Conservation (phyloP, 2,888 invertebrate species). For the Hypercompe scribonia region DNA sequence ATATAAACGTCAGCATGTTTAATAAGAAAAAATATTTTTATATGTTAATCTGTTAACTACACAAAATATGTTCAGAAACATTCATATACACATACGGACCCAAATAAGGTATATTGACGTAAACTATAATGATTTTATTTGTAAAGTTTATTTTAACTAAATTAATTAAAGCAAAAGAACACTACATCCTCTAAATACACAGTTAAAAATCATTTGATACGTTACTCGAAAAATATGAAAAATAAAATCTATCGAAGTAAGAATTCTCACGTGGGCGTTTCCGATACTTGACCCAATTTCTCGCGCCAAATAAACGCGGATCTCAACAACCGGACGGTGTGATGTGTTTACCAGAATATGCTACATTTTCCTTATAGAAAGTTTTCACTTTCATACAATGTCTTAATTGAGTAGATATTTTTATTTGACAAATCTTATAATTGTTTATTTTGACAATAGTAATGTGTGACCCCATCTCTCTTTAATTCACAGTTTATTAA, state of each 20-base stretch:
- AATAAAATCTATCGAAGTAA: conserved; percentile 1
- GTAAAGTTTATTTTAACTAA: too few relatives aligned
- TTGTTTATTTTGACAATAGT: too few relatives aligned
- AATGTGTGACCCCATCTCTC: background rate
- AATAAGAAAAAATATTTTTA: too few relatives aligned
- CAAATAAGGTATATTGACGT: too few relatives aligned
- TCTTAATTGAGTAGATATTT: background rate
- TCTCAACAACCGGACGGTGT: conserved; percentile 8
- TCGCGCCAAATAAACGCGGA: conserved; percentile 30
- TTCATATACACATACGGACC: too few relatives aligned
- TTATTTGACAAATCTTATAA: background rate
- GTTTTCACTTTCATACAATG: background rate
- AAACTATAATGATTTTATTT: too few relatives aligned
- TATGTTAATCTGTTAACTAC: too few relatives aligned
- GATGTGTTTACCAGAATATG: conserved; percentile 6
- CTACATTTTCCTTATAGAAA: conserved; percentile 9
- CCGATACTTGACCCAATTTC: conserved; percentile 40
- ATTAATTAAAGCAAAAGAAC: background rate
- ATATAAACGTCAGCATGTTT: too few relatives aligned
- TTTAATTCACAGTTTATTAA: background rate
- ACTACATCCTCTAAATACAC: background rate
- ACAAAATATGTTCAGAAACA: too few relatives aligned
- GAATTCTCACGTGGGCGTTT: conserved; percentile 23
- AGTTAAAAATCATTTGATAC: background rate
- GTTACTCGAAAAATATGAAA: background rate